Evolutionary conservation across 2,888 invertebrate genomes (phyloP), one percentile per base, ranked within the genome.

Genomic region (Orthonychiurus folsomi): DNA sequence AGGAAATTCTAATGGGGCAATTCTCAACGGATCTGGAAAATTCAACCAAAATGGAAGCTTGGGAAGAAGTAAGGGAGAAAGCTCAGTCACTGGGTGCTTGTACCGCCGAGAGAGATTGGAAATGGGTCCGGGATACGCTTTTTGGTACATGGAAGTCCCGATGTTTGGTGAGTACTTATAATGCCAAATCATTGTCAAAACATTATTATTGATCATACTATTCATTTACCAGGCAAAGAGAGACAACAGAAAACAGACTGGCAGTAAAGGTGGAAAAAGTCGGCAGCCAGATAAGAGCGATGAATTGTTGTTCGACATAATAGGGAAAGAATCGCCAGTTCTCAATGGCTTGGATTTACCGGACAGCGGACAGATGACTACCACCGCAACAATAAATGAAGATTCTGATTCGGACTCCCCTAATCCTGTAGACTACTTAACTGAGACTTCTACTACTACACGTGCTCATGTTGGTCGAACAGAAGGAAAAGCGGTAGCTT

Each of bases 191-290:
- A n/a, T n/a, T n/a, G n/a, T n/a, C n/a, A n/a, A n/a, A n/a, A n/a
- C n/a, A n/a, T n/a, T n/a, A n/a, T n/a, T n/a, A n/a, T n/a, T n/a
- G n/a, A n/a, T n/a, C n/a, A 37, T 37, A 37, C 37, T 37, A 15
- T 37, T 5, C 37, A 15, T 37, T 37, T 37, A 37, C 15, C n/a
- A 60, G 60, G 20, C 21, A 60, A 60, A 60, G 27, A 23, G 27
- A 2, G 60, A 60, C 20, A 60, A 60, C 20, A 5, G 20, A 5
- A 52, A 23, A 2, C 25, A 53, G 23, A 60, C 60, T 5, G 60
- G 60, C 9, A 28, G 2, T 2, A 50, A 24, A n/a, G 60, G 60
- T n/a, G 60, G 60, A 5, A 2, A 9, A 3, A 2, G 1, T 15
- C 5, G 15, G 15, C 37, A 9, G 15, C 37, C 37, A 9, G 37